Base-by-base conservation (phyloP, 2,113 vertebrate genomes). In the Riparia riparia region DNA sequence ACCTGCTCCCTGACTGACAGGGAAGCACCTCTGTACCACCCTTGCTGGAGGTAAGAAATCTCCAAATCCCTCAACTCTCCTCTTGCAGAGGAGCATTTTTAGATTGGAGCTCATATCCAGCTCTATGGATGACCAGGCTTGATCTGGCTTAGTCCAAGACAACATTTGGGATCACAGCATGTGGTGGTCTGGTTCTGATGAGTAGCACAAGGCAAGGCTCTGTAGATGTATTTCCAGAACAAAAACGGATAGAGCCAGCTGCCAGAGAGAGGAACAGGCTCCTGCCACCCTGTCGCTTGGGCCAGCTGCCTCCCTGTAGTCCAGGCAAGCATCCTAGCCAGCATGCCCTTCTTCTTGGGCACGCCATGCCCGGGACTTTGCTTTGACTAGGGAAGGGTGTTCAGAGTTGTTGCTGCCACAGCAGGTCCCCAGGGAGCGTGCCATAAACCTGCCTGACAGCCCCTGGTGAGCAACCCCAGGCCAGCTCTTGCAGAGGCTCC, bases 121-220 rank as follows among this genome's bases (percentile, higher is more conserved):
- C 56, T 56, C 60, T 45, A 42, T 31, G 15, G 51, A 63, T 81
- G 79, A 83, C 85, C 44, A 93, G 58, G 19, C 41, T 72, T 83
- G 85, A 86, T 68, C 72, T 88, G 63, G 84, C 94, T 91, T 79
- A 93, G 84, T 50, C 45, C 57, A 80, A 4, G 2, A 78, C 87
- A 92, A 68, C 95, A 88, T 93, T 92, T 96, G 90, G 88, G 25
- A 95, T 88, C 85, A 80, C 90, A 95, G 82, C 88, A 81, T 94
- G 95, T 49, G 79, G 88, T 39, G 44, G 80, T 93, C 80, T 96
- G 60, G 58, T 87, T 72, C 57, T 53, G 57, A 78, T 26, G 44
- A 83, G 57, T 1, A 86, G 56, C 34, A 65, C 69, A 83, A 84
- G 41, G 72, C 72, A 86, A 74, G 94, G 68, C 28, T 44, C 82